Evolutionary conservation across 2,113 vertebrate species (phyloP).

Genomic region (Lichenostomus cassidix): DNA sequence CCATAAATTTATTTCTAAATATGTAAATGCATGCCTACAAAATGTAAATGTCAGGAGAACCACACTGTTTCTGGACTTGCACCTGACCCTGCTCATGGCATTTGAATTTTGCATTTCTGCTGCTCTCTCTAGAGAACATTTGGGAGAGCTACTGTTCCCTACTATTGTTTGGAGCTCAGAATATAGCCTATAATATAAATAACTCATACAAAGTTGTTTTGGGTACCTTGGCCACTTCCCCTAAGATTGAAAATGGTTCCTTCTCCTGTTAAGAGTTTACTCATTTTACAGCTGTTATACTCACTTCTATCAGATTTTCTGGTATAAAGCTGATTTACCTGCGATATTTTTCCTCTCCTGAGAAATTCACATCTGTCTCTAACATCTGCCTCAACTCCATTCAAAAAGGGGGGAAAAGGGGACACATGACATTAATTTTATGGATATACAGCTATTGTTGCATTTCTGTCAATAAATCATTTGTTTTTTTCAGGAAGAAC

Average conservation of each 20-base stretch:
- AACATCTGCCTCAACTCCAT: neutral
- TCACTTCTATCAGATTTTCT: neutral
- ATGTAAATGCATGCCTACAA: neutral
- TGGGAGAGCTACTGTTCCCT: neutral
- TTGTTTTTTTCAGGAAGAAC: neutral
- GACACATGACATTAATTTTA: neutral
- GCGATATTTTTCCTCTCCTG: constrained; percentile 36
- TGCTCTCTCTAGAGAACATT: neutral
- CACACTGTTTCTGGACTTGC: neutral
- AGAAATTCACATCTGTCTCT: neutral
- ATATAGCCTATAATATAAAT: neutral
- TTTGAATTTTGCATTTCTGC: neutral
- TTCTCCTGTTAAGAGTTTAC: neutral
- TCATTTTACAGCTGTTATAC: neutral
- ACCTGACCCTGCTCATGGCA: neutral
- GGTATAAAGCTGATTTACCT: constrained; percentile 43
- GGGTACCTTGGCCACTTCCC: neutral
- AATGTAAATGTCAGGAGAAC: neutral
- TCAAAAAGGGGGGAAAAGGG: neutral
- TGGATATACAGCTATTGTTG: neutral
- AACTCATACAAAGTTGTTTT: neutral
- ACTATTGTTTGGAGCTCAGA: neutral
- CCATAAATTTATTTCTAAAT: neutral
- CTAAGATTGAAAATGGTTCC: neutral
- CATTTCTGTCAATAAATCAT: neutral